Conservation (phyloP, 2,888 invertebrate genomes). For the Apodemia zela region DNA sequence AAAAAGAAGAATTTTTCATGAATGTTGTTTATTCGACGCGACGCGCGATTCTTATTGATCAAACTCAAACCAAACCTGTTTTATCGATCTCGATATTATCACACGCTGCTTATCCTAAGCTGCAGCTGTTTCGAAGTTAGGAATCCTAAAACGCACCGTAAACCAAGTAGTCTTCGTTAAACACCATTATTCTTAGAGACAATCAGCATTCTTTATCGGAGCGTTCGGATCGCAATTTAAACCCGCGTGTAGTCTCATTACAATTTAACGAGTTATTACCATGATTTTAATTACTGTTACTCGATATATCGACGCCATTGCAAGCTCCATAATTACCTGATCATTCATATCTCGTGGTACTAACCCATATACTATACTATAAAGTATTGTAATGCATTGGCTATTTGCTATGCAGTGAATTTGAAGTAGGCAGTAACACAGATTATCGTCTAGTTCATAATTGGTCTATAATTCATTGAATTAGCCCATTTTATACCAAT, state of each 20-base stretch:
- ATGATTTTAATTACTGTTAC: slow-evolving; percentile 7
- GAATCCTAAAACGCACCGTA: neutral
- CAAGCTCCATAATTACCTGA: slow-evolving; percentile 5
- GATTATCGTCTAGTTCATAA: too few relatives aligned
- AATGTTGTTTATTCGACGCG: too few relatives aligned
- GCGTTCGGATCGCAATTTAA: neutral
- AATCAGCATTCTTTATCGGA: slow-evolving; percentile 10
- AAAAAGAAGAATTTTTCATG: too few relatives aligned
- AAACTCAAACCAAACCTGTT: too few relatives aligned
- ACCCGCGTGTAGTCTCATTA: neutral
- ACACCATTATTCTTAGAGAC: neutral
- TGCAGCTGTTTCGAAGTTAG: neutral
- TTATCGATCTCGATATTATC: too few relatives aligned
- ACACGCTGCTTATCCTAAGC: too few relatives aligned
- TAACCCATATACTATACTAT: neutral
- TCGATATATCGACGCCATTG: slow-evolving; percentile 1
- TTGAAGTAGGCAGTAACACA: too few relatives aligned
- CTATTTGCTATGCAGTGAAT: neutral
- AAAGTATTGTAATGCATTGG: neutral
- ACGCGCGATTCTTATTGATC: too few relatives aligned
- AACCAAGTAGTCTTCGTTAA: neutral
- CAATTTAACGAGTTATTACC: slow-evolving; percentile 13
- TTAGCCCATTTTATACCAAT: too few relatives aligned
- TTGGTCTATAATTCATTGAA: too few relatives aligned
- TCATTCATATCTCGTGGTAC: slow-evolving; percentile 9